Evolutionary conservation across 2,113 vertebrate species (phyloP).

Genomic region (Castor canadensis): DNA sequence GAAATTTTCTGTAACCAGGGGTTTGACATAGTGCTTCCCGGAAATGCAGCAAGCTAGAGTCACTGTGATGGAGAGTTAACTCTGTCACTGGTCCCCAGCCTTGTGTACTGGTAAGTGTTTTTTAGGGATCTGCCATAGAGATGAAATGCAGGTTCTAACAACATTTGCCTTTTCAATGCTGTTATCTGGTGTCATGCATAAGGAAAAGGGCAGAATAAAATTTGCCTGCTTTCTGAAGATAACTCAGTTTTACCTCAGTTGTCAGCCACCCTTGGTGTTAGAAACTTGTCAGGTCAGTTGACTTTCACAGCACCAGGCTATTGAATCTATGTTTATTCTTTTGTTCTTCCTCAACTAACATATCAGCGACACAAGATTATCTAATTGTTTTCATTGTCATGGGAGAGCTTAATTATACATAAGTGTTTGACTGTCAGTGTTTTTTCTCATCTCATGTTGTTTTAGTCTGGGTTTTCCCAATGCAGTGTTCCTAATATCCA

Average conservation of each 20-base stretch:
- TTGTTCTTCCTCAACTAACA: background rate
- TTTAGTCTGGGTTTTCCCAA: conserved; percentile 8
- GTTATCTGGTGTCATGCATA: background rate
- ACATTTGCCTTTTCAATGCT: conserved; percentile 12
- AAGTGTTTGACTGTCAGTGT: conserved; percentile 11
- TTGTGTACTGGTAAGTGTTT: background rate
- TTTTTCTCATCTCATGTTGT: background rate
- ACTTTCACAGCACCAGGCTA: conserved; percentile 23
- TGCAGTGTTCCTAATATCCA: conserved; percentile 12
- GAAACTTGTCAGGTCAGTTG: conserved; percentile 60
- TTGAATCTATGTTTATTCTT: conserved; percentile 46
- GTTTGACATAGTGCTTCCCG: background rate
- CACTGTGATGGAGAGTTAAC: background rate
- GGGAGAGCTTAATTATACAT: conserved; percentile 76
- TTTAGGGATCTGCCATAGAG: background rate
- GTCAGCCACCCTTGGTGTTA: conserved; percentile 39
- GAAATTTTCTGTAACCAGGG: background rate
- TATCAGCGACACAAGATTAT: conserved; percentile 55
- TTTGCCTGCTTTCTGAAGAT: conserved; percentile 60
- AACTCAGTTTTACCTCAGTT: background rate
- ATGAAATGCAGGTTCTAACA: background rate
- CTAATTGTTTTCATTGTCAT: conserved; percentile 50
- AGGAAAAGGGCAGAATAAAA: background rate
- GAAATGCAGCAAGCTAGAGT: background rate
- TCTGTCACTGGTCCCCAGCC: background rate